Evolutionary conservation across 2,888 invertebrate genomes (phyloP).

Genomic region (Nomada flava): DNA sequence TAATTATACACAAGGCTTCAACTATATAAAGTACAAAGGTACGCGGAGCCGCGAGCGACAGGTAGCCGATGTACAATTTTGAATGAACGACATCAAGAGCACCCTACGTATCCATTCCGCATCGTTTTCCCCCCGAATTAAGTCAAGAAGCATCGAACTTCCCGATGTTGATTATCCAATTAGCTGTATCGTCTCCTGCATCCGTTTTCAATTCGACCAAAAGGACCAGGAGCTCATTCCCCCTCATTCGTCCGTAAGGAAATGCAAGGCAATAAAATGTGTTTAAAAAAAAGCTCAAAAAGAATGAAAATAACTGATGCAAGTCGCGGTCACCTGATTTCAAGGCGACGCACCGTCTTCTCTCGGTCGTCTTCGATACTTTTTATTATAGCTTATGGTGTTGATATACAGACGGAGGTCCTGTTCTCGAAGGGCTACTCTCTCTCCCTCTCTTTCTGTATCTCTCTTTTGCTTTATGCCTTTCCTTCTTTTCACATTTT

Average conservation of each 20-base stretch:
- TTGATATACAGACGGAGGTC: conserved; percentile 56
- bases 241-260: conserved; percentile 7
- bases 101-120: neutral
- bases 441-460: conserved; percentile 3
- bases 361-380: conserved; percentile 51
- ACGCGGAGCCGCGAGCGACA: conserved; percentile 9
- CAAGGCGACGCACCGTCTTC: conserved; percentile 54
- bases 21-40: neutral
- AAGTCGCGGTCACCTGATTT: conserved; percentile 54
- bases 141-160: conserved; percentile 9
- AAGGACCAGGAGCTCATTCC: neutral
- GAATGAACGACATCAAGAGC: neutral
- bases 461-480: neutral
- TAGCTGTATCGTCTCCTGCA: neutral
- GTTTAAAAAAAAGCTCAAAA: neutral
- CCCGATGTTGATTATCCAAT: conserved; percentile 20
- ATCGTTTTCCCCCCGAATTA: conserved; percentile 5
- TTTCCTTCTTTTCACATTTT: conserved; percentile 40
- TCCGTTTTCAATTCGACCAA: neutral
- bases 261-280: neutral
- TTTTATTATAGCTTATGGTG: conserved; percentile 57
- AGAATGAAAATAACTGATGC: conserved; percentile 22
- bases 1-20: neutral
- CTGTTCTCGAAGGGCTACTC: conserved; percentile 62
- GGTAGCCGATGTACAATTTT: neutral